phyloP scores from a whole-genome alignment of 2,113 vertebrate species.

The Fregetta grallaria region DNA sequence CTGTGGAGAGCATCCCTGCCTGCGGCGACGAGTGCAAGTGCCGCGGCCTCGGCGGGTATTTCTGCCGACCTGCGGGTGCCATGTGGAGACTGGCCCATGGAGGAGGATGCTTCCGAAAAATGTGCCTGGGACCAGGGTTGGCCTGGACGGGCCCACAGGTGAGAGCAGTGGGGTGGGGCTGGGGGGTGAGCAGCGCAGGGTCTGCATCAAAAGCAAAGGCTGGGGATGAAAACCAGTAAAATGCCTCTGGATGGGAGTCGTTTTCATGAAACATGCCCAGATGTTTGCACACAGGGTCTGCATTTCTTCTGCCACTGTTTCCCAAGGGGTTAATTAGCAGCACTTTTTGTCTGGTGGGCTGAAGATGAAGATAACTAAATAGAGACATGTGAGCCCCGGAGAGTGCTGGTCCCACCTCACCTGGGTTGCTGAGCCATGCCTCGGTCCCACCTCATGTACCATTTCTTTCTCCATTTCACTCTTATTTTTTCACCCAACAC shows the following conservation, averaged over 20 bases:
- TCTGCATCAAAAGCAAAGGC: not conserved
- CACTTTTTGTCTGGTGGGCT: not conserved
- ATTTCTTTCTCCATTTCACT: not conserved
- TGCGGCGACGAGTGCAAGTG: accelerated
- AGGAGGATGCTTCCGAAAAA: not conserved
- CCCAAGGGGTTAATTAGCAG: not conserved
- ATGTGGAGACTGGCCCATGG: accelerated
- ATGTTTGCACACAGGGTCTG: not conserved
- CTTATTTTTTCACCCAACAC: not conserved
- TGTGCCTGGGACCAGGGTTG: not conserved
- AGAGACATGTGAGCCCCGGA: not conserved
- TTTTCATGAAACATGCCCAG: accelerated
- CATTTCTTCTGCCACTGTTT: not conserved
- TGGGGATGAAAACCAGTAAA: not conserved
- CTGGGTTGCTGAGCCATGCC: not conserved
- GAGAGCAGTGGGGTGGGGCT: not conserved
- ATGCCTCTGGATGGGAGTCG: not conserved
- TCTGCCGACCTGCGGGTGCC: not conserved
- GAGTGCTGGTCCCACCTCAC: accelerated
- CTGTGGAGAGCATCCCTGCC: not conserved
- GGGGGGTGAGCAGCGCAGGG: not conserved
- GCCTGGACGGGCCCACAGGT: conserved; percentile 24
- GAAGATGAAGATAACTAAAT: not conserved
- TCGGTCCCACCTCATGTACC: accelerated
- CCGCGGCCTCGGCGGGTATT: accelerated